These are phyloP conservation scores for Hipparchia sbordonii DNA, from an alignment of 2,888 invertebrate genomes.

Conservation along the genomic window DNA sequence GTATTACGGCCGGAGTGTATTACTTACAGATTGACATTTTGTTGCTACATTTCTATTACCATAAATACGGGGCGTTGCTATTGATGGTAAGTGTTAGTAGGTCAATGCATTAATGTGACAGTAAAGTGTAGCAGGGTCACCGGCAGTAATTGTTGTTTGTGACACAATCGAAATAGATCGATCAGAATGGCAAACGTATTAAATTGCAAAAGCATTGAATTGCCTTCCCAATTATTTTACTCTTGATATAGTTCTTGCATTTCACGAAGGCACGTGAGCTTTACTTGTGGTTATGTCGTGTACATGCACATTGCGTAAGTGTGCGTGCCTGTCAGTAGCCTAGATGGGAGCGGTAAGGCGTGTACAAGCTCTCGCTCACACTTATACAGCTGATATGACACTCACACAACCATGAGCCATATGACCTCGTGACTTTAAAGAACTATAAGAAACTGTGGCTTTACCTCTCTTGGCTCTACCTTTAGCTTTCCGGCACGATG, in stretches of 20 bases:
- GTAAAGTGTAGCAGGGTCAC: constrained; percentile 26
- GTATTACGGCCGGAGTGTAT: background rate
- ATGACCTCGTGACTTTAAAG: no score
- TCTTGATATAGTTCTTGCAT: background rate
- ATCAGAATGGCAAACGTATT: constrained; percentile 9
- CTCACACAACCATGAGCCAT: no score
- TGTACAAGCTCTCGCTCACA: no score
- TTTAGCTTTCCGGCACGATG: no score
- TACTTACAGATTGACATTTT: constrained; percentile 57
- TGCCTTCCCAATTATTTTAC: background rate
- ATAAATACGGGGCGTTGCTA: constrained; percentile 57
- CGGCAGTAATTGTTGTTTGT: constrained; percentile 12
- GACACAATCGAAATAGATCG: constrained; percentile 10
- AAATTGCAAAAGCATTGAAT: constrained; percentile 12
- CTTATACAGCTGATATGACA: no score
- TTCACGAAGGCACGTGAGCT: no score
- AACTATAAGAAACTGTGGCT: no score
- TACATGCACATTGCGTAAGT: no score
- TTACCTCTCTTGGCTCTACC: no score
- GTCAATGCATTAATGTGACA: constrained; percentile 31
- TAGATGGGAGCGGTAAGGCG: no score
- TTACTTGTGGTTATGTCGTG: no score
- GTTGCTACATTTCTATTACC: constrained; percentile 58
- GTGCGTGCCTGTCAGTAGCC: no score
- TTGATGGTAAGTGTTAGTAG: constrained; percentile 33